Evolutionary conservation across 2,797 vertebrate genomes (phyloP).

Genomic region (Catharus ustulatus): DNA sequence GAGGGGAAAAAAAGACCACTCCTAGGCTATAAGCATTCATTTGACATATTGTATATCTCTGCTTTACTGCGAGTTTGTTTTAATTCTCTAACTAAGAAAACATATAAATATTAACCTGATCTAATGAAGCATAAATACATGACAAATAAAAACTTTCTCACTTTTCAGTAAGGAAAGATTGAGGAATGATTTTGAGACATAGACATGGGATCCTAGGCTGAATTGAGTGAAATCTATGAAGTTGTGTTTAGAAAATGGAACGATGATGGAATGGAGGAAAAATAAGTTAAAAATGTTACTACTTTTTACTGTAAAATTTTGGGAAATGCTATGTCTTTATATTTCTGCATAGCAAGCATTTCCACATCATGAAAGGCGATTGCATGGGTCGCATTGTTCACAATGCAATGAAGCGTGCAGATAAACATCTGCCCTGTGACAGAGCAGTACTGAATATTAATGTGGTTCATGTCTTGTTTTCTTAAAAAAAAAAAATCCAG

Average conservation of each 20-base stretch:
- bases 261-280: background rate
- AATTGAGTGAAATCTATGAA: background rate
- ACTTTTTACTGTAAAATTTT: background rate
- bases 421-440: slow-evolving; percentile 65
- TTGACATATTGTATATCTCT: background rate
- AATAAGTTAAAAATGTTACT: background rate
- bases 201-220: background rate
- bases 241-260: background rate
- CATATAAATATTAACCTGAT: background rate
- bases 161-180: background rate
- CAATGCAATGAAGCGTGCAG: slow-evolving; percentile 54
- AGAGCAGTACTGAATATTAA: slow-evolving; percentile 3
- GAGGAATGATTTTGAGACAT: background rate
- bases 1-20: background rate
- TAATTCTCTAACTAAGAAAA: background rate
- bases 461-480: slow-evolving; percentile 33
- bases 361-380: slow-evolving; percentile 45
- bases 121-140: background rate
- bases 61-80: background rate
- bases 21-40: background rate
- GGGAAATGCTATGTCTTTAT: background rate
- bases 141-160: background rate
- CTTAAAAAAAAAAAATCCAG: background rate
- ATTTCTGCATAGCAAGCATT: slow-evolving; percentile 42
- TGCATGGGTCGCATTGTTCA: slow-evolving; percentile 64